Base-by-base conservation (phyloP, 2,888 invertebrate genomes). In the Drosophila ustulata region DNA sequence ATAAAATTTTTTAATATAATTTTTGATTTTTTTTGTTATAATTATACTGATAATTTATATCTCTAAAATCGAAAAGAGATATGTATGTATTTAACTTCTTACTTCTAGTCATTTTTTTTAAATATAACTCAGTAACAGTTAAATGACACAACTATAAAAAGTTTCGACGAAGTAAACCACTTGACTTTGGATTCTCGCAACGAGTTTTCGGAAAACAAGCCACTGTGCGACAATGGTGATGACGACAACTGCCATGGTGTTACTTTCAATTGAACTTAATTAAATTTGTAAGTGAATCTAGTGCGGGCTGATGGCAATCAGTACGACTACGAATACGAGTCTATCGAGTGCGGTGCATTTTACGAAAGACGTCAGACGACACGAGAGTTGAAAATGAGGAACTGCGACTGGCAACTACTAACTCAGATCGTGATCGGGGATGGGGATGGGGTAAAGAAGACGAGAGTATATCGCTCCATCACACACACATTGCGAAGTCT, bases 201-300 rank as follows among this genome's bases (percentile, higher is more conserved):
- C 18, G 18, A 18, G 18, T 18, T 18, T 18, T 18, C 18, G 18
- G 52, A 66, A 37, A 58, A 34, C 47, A 56, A 64, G 32, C 32
- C 32, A 32, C 8, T n/a, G 30, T 23, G 56, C 47, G 45, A 13
- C 51, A 43, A 25, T 34, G 50, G 45, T 70, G 53, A 46, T 39
- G 37, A 53, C 52, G 59, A 63, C 71, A 62, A 57, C 89, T 58
- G 66, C 70, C 71, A 65, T 87, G 86, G 80, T 91, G 86, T 90
- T 88, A 78, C 89, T 89, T 83, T 89, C 91, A 91, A 92, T 91
- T 91, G 92, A 89, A 90, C 90, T 92, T 91, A 91, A 91, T 91
- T 92, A 91, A 92, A 91, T 91, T 91, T 91, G 91, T 92, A 92
- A 92, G 91, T 90, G 92, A 92, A 91, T 92, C 91, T 91, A 91